Conservation (phyloP, 2,888 invertebrate genomes). For the Campoplex nolae region DNA sequence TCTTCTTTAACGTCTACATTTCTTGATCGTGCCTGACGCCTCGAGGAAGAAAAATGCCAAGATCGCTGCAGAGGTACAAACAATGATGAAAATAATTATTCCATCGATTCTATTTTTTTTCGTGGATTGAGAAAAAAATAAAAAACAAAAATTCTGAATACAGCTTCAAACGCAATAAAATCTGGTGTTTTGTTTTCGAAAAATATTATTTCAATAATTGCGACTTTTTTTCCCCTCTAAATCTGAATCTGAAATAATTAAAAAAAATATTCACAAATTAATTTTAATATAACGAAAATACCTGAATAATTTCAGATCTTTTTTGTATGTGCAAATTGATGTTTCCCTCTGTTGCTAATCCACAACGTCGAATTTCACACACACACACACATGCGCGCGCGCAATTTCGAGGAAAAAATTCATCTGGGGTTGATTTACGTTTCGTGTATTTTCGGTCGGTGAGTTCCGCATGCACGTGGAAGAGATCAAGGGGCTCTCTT, state of each 20-base stretch:
- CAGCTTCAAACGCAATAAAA: not conserved
- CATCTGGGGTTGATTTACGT: conserved; percentile 4
- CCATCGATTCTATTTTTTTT: no score
- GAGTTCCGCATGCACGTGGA: conserved; percentile 25
- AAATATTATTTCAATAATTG: not conserved
- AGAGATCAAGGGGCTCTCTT: conserved; percentile 37
- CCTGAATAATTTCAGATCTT: no score
- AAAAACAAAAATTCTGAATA: not conserved
- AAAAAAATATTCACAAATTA: not conserved
- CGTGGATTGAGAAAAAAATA: no score
- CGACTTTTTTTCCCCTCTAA: not conserved
- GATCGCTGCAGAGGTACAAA: not conserved
- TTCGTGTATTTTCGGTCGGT: conserved; percentile 47
- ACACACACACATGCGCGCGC: not conserved
- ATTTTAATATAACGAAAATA: no score
- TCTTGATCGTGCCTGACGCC: conserved; percentile 2
- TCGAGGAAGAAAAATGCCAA: not conserved
- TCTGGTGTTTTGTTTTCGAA: not conserved
- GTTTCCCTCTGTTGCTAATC: not conserved
- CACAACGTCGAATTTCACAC: not conserved
- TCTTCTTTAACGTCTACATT: conserved; percentile 35
- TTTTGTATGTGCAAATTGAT: not conserved
- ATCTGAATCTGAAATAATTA: not conserved
- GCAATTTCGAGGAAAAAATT: not conserved
- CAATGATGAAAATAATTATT: not conserved